phyloP scores from a whole-genome alignment of 2,888 invertebrate genomes.

The Amblyteles armatorius region DNA sequence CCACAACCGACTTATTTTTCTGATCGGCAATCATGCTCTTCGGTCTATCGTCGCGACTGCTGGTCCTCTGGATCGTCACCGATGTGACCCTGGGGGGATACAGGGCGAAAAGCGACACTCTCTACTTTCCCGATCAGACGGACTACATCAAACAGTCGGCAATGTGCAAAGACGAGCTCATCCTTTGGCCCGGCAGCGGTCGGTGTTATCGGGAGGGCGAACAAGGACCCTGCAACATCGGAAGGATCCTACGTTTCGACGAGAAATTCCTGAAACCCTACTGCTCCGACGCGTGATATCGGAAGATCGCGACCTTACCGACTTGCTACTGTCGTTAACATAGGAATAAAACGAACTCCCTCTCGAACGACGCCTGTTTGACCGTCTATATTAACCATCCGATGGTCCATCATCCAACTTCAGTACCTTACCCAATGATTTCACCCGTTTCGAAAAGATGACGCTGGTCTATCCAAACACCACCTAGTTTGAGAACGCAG shows the following conservation, averaged over 20 bases:
- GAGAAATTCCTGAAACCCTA: conserved; percentile 64
- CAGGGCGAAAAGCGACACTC: not conserved
- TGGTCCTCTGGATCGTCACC: conserved; percentile 34
- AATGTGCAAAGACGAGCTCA: conserved; percentile 61
- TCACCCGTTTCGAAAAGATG: not conserved
- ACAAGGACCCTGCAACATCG: conserved; percentile 77
- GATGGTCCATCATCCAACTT: not conserved
- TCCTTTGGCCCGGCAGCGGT: conserved; percentile 73
- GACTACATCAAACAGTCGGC: conserved; percentile 69
- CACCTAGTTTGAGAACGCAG: not conserved
- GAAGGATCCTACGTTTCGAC: conserved; percentile 70
- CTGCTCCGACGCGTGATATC: conserved; percentile 58
- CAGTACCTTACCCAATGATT: not conserved
- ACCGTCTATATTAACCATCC: too few relatives aligned
- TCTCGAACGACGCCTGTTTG: not conserved
- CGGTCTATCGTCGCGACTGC: conserved; percentile 21
- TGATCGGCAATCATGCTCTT: conserved; percentile 2
- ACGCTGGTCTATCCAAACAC: not conserved
- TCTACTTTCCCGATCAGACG: conserved; percentile 77
- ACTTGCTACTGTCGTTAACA: not conserved
- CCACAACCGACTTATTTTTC: not conserved
- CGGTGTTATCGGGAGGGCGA: conserved; percentile 75
- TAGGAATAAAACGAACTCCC: conserved; percentile 2
- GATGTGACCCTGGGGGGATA: conserved; percentile 26
- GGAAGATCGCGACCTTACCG: conserved; percentile 2